Conservation (phyloP, 1,140 invertebrate species). For the Xylocopa sonorina region DNA sequence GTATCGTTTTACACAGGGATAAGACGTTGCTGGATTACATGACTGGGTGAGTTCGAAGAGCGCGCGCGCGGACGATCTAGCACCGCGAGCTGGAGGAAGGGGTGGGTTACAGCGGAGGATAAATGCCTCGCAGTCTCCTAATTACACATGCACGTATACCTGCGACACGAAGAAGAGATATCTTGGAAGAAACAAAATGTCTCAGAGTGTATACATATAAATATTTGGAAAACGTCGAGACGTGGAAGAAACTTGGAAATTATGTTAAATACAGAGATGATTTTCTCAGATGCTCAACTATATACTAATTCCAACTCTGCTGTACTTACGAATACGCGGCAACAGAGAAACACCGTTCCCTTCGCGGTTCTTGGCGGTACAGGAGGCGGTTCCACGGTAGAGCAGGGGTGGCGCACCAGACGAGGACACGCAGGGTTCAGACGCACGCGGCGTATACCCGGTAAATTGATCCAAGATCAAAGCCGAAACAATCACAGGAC, state of each 20-base stretch:
- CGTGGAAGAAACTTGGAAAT: too few relatives aligned
- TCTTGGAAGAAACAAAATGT: too few relatives aligned
- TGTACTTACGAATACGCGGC: slow-evolving; percentile 3
- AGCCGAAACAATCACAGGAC: slow-evolving; percentile 82
- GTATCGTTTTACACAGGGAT: slow-evolving; percentile 70
- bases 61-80: neutral
- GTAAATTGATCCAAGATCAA: slow-evolving; percentile 83
- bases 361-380: neutral
- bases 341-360: slow-evolving; percentile 15
- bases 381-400: slow-evolving; percentile 6
- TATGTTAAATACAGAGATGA: too few relatives aligned
- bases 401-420: slow-evolving; percentile 58
- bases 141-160: neutral
- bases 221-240: too few relatives aligned
- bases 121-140: slow-evolving; percentile 20
- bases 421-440: slow-evolving; percentile 54
- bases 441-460: slow-evolving; percentile 76
- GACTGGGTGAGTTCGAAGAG: slow-evolving; percentile 36
- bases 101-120: neutral
- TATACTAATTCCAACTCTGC: too few relatives aligned
- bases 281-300: too few relatives aligned
- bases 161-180: too few relatives aligned
- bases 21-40: slow-evolving; percentile 62
- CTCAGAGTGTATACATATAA: too few relatives aligned
- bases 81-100: neutral